A percentile compares a stretch with the other conserved stretches of the same genome.
Conservation (phyloP, 2,113 vertebrate species). For the Daphoenositta chrysoptera region DNA sequence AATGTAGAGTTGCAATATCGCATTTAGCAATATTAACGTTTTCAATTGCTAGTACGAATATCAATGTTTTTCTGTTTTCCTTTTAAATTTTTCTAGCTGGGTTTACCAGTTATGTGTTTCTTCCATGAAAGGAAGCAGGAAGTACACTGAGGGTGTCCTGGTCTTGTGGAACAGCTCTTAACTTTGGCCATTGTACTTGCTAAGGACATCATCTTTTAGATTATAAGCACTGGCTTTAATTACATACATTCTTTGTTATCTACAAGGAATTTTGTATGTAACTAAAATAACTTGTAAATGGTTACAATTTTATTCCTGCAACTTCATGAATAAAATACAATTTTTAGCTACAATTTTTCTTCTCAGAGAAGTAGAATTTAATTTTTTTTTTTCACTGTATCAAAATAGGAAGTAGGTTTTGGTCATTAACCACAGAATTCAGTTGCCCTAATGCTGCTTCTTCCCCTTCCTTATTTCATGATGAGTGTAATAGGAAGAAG, state of each 20-base stretch:
- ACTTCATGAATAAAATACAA: slow-evolving; percentile 22
- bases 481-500: slow-evolving; percentile 8
- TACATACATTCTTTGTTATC: background rate
- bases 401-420: background rate
- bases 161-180: slow-evolving; percentile 42
- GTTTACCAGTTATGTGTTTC: slow-evolving; percentile 46
- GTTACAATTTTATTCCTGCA: slow-evolving; percentile 33
- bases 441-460: slow-evolving; percentile 26
- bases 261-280: background rate
- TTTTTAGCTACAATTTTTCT: no score
- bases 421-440: background rate
- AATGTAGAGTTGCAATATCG: slow-evolving; percentile 57
- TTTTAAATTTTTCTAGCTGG: slow-evolving; percentile 49
- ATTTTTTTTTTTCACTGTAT: slow-evolving; percentile 1
- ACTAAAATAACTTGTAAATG: slow-evolving; percentile 45
- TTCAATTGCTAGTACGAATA: slow-evolving; percentile 47
- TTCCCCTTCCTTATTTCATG: background rate
- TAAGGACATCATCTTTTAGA: slow-evolving; percentile 9
- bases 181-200: slow-evolving; percentile 6
- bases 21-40: slow-evolving; percentile 71
- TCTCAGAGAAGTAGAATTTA: slow-evolving; percentile 26
- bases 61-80: slow-evolving; percentile 27
- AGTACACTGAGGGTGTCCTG: background rate
- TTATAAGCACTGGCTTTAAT: slow-evolving; percentile 28
- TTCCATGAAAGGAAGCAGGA: slow-evolving; percentile 1